Evolutionary conservation across 2,113 vertebrate genomes (phyloP), one percentile per base, ranked within the genome.

Genomic region (Mirza zaza): DNA sequence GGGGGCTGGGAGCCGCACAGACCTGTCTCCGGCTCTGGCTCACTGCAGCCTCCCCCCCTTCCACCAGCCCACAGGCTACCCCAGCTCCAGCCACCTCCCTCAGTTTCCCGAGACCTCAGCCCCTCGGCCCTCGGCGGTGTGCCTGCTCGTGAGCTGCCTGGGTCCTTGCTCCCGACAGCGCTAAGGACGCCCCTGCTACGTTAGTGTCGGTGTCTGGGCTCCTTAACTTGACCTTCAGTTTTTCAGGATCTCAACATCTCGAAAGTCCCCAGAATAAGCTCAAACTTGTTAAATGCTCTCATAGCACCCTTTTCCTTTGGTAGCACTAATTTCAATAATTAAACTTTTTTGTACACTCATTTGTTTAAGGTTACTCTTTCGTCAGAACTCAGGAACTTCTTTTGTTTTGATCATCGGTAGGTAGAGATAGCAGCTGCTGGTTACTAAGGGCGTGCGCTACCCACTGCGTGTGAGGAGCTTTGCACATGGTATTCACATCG

Each of bases 131-230:
- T 90, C 13, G 32, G 48, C 0, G 4, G 45, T 8, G 45, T 42
- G 42, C 42, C 5, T 1, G 7, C 15, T n/a, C n/a, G 8, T 15
- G 32, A 15, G 71, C 36, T 12, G 1, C 8, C 88, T 13, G 18
- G 45, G 0, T 65, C 15, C 18, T 63, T 39, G 5, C n/a, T 29
- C 13, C 7, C 5, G 5, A 18, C 2, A 3, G 39, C 7, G 5
- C 0, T 23, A 52, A 65, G 10, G 29, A 55, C 8, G 1, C 3
- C 36, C 21, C 12, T 6, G 5, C 65, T 42, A 32, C 3, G 0
- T 15, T n/a, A 20, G 55, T 45, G 20, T 27, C 77, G 32, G 11
- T 3, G 5, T 48, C 42, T 45, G 3, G n/a, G 42, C 39, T 67
- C 77, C 29, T 83, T 29, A 10, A 67, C 50, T 67, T 87, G 61